phyloP scores from a whole-genome alignment of 1,140 invertebrate species.

The Drusus annulatus region DNA sequence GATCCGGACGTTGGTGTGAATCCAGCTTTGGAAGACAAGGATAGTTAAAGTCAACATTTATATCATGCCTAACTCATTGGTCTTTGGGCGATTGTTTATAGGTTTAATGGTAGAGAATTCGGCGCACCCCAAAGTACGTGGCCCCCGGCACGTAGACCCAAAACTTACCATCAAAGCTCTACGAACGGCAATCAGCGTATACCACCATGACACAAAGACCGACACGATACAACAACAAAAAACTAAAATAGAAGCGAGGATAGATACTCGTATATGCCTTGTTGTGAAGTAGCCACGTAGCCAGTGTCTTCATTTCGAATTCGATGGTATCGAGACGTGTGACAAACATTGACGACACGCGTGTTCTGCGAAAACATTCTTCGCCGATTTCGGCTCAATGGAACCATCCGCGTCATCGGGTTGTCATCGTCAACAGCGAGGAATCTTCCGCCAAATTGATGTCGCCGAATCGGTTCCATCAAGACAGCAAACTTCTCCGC shows the following conservation, averaged over 20 bases:
- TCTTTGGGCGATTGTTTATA: background rate
- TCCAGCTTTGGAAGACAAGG: too few relatives aligned
- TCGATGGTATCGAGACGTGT: conserved; percentile 3
- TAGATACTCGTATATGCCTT: background rate
- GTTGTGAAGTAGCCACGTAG: background rate
- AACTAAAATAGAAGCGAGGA: background rate
- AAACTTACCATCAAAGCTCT: background rate
- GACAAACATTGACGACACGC: conserved; percentile 35
- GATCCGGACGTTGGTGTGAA: too few relatives aligned
- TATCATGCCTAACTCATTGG: too few relatives aligned
- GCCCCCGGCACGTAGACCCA: conserved; percentile 25
- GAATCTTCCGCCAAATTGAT: conserved; percentile 2
- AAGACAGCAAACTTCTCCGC: background rate
- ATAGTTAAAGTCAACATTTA: too few relatives aligned
- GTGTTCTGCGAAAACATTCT: conserved; percentile 28
- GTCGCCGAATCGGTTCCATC: background rate
- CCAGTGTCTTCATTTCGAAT: background rate
- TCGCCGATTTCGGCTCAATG: conserved; percentile 40
- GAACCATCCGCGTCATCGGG: conserved; percentile 25
- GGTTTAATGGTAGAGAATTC: conserved; percentile 3
- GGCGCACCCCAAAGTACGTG: conserved; percentile 29
- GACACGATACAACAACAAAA: background rate
- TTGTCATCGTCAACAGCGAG: conserved; percentile 9
- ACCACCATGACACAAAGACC: background rate
- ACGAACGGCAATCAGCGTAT: background rate